phyloP scores from a whole-genome alignment of 2,888 invertebrate genomes.

The Cosmopolites sordidus region DNA sequence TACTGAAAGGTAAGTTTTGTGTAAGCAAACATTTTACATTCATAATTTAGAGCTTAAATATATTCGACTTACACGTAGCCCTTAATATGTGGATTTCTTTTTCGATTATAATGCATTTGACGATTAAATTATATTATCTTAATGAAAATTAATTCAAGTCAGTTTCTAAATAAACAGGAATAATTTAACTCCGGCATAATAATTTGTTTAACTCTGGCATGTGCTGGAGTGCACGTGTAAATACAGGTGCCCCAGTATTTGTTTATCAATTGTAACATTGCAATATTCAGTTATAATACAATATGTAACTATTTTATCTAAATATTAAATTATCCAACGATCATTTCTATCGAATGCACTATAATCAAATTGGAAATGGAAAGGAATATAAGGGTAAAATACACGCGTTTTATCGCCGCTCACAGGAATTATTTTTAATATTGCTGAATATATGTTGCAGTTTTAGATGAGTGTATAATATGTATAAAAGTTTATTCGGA shows the following conservation, averaged over 20 bases:
- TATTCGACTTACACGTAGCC: background rate
- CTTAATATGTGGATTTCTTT: background rate
- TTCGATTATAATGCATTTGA: background rate
- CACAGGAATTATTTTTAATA: conserved; percentile 7
- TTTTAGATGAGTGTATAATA: conserved; percentile 4
- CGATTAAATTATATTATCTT: too few relatives aligned
- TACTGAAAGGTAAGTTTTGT: conserved; percentile 86
- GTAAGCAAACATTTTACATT: background rate
- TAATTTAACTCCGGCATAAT: too few relatives aligned
- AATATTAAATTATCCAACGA: too few relatives aligned
- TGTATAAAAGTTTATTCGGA: background rate
- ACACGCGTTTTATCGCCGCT: conserved; percentile 21
- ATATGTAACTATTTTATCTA: too few relatives aligned
- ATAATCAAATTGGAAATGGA: background rate
- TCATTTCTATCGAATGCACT: too few relatives aligned
- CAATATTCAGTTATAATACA: background rate
- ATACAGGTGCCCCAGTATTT: too few relatives aligned
- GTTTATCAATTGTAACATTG: conserved; percentile 1
- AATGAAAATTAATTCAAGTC: background rate
- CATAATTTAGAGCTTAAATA: conserved; percentile 15
- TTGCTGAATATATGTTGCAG: conserved; percentile 4
- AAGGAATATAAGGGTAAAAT: conserved; percentile 15
- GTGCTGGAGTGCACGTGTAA: too few relatives aligned
- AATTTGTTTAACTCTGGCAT: too few relatives aligned
- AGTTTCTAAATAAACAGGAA: too few relatives aligned